Conservation (phyloP, 2,888 invertebrate genomes). For the Mantis religiosa region DNA sequence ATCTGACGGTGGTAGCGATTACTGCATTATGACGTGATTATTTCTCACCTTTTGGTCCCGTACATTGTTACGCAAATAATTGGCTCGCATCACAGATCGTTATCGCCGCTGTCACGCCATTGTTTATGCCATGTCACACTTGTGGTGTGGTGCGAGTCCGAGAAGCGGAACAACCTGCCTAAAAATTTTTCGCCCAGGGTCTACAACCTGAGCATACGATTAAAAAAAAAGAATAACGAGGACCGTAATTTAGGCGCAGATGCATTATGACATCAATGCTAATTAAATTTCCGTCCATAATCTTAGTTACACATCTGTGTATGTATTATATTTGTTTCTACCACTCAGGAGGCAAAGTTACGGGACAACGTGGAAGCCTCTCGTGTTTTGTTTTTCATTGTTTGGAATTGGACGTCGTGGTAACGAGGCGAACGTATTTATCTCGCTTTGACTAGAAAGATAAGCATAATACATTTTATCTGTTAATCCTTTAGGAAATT, state of each 20-base stretch:
- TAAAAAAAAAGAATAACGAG: too few species aligned
- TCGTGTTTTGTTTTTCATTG: neutral
- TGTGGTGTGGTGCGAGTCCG: neutral
- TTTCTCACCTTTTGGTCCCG: neutral
- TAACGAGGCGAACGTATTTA: neutral
- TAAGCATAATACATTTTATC: neutral
- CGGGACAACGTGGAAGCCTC: neutral
- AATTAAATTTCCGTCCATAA: conserved; percentile 5
- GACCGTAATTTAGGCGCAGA: neutral
- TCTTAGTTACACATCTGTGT: neutral
- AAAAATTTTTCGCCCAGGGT: neutral
- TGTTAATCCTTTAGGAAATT: neutral
- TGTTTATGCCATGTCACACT: neutral
- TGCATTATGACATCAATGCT: neutral
- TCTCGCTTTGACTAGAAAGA: neutral
- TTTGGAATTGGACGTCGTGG: neutral
- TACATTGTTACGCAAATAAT: neutral
- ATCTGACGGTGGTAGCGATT: too few species aligned
- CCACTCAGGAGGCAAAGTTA: neutral
- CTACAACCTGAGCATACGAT: neutral
- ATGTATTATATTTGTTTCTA: conserved; percentile 1
- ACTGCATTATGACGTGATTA: too few species aligned
- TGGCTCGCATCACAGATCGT: neutral
- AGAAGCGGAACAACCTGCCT: neutral
- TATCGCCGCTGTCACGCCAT: neutral